phyloP scores from a whole-genome alignment of 1,140 invertebrate species.

The Campoletis sonorensis region DNA sequence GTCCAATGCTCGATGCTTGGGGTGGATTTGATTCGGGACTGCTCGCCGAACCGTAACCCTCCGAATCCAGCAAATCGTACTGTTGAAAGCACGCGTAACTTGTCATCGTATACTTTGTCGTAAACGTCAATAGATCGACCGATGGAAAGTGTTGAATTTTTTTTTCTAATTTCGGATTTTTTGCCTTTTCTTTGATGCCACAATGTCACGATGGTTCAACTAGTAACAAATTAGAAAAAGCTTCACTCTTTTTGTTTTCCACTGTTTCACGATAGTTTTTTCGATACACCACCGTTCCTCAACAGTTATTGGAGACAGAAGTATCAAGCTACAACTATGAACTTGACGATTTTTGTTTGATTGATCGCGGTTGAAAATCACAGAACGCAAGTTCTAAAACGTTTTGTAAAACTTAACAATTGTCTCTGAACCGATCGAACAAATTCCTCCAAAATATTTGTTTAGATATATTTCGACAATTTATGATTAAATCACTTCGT shows the following conservation, averaged over 20 bases:
- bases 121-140: not conserved
- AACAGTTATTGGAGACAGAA: not conserved
- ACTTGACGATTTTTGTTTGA: not conserved
- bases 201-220: not conserved
- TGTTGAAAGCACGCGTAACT: constrained; percentile 69
- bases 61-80: constrained; percentile 72
- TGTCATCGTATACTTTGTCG: constrained; percentile 59
- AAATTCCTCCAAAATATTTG: not conserved
- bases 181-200: too few species aligned
- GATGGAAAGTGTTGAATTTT: not conserved
- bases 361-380: not conserved
- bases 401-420: not conserved
- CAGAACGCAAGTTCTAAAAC: not conserved
- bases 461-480: not conserved
- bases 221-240: not conserved
- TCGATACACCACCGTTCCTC: not conserved
- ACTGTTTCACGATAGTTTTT: not conserved
- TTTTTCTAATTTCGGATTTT: not conserved
- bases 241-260: not conserved
- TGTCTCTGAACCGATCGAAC: not conserved
- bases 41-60: constrained; percentile 72
- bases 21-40: constrained; percentile 71
- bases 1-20: constrained; percentile 49
- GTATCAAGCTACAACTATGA: too few species aligned
- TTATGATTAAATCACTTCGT: too few species aligned